Base-by-base conservation (phyloP, 2,113 vertebrate genomes). In the Lates calcarifer region DNA sequence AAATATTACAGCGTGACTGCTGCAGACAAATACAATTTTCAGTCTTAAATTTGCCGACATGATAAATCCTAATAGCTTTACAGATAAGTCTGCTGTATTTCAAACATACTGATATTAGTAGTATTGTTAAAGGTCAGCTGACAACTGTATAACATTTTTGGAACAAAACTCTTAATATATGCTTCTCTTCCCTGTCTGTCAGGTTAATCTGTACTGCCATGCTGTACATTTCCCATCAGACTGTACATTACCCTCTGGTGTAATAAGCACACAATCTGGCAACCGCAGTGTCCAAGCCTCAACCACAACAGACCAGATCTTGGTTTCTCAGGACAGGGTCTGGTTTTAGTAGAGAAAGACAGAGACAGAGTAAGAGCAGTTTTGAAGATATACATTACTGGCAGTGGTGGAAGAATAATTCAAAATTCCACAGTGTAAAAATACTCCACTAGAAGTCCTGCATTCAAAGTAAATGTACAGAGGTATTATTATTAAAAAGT, bases 251-350 rank as follows among this genome's bases (percentile, higher is more conserved):
- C 64, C 62, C 86, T 91, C 39, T 74, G 83, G 77, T 87, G 89
- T 89, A 81, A 90, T 85, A 83, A 92, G 65, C 77, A 78, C 70
- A 87, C 81, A 89, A 79, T 87, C 68, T 85, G 80, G 81, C 83
- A 91, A 90, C 90, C 78, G 14, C 90, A 79, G 49, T 72, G 74
- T 87, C 84, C 84, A 90, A 79, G 84, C 74, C 79, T 62, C 75
- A 81, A 87, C 90, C 92, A 89, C 91, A 94, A 76, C 62, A 85
- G 81, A 77, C 49, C 83, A 90, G 69, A 58, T 84, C 64, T 84
- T 63, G 66, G 76, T 82, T 90, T 89, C n/a, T 78, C 51, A 87
- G 66, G 68, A 57, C 60, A 57, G 83, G 56, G 28, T 78, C 75
- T 86, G 65, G 70, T 79, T 87, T 86, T 75, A 33, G 66, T 75